Conservation (phyloP, 1,140 invertebrate genomes). For the Trichonephila inaurata region DNA sequence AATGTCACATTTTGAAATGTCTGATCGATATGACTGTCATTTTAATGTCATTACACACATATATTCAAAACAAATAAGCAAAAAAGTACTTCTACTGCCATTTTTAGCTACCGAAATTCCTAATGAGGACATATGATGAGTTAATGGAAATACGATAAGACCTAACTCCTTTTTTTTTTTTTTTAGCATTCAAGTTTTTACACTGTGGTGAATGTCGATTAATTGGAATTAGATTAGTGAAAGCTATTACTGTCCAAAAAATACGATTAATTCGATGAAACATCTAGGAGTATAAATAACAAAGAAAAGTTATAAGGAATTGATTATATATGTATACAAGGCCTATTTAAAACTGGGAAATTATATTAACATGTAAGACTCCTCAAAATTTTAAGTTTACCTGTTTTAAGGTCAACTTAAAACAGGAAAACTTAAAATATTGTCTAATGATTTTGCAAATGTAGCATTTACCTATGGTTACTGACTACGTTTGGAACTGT, state of each 20-base stretch:
- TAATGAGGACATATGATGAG: background rate
- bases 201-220: background rate
- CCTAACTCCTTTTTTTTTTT: background rate
- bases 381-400: background rate
- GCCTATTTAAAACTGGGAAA: background rate
- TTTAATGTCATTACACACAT: slow-evolving; percentile 3
- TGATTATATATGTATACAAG: too few relatives aligned
- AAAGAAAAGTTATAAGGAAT: too few relatives aligned
- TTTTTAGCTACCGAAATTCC: background rate
- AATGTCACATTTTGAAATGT: background rate
- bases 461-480: too few relatives aligned
- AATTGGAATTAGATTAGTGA: background rate
- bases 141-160: background rate
- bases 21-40: slow-evolving; percentile 14
- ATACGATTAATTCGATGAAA: too few relatives aligned
- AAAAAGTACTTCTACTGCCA: background rate
- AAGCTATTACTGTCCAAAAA: too few relatives aligned
- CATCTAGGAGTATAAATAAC: too few relatives aligned
- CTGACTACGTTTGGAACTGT: too few relatives aligned
- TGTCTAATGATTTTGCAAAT: too few relatives aligned
- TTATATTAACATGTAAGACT: background rate
- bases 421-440: too few relatives aligned
- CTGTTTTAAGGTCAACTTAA: too few relatives aligned
- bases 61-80: background rate
- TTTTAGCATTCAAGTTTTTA: background rate